phyloP scores from a whole-genome alignment of 2,797 vertebrate genomes.

The Sitta carolinensis region DNA sequence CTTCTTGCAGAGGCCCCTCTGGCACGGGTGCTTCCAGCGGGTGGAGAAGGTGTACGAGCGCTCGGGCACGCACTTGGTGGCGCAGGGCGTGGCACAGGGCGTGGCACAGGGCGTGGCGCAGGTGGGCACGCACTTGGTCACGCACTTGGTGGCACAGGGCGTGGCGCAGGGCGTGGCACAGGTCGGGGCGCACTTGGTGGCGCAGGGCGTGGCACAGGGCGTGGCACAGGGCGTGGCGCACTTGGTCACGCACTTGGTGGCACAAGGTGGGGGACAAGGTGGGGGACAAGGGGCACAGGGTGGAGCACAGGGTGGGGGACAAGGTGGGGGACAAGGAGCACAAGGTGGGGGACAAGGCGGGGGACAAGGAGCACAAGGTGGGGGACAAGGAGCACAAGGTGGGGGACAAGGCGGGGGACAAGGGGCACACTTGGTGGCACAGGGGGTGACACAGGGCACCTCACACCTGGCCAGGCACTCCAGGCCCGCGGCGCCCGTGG shows the following conservation, averaged over 20 bases:
- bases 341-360: background rate
- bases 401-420: fast-evolving
- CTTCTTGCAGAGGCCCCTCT: constrained; percentile 49
- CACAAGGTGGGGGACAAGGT: background rate
- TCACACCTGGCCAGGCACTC: background rate
- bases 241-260: too few species aligned
- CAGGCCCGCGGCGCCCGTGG: background rate
- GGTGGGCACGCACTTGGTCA: background rate
- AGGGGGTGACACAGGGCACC: background rate
- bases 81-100: background rate
- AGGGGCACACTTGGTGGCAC: background rate
- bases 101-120: background rate
- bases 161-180: background rate
- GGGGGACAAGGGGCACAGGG: background rate
- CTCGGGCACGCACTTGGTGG: background rate
- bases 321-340: background rate
- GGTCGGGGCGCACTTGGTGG: too few species aligned
- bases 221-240: background rate
- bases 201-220: background rate
- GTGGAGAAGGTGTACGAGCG: constrained; percentile 57
- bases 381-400: background rate
- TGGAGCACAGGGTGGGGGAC: background rate
- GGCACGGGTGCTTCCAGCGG: constrained; percentile 60
- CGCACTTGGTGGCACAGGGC: background rate
- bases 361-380: background rate